Conservation (phyloP, 2,888 invertebrate genomes). For the Drosophila kuntzei region DNA sequence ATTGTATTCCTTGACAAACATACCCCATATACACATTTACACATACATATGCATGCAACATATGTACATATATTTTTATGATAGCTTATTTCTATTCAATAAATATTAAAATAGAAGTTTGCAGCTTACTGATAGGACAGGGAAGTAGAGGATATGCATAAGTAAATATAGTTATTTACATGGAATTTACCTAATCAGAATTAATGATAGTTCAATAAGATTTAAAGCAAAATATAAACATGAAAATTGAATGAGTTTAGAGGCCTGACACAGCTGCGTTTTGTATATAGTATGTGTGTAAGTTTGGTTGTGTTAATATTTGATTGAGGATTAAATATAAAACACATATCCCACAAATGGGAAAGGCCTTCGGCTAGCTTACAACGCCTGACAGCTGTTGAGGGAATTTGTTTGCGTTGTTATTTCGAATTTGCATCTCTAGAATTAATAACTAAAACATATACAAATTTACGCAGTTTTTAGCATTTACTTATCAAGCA, state of each 20-base stretch:
- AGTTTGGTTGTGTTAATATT: conserved; percentile 55
- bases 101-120: conserved; percentile 50
- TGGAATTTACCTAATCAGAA: conserved; percentile 44
- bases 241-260: conserved; percentile 19
- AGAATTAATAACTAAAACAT: conserved; percentile 12
- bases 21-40: neutral
- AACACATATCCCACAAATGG: conserved; percentile 30
- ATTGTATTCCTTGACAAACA: neutral
- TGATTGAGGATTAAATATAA: conserved; percentile 60
- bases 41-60: too few relatives aligned
- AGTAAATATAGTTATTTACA: conserved; percentile 24
- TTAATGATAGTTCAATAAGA: conserved; percentile 44
- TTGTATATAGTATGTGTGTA: conserved; percentile 5
- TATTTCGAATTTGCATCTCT: conserved; percentile 6
- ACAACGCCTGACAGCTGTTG: neutral
- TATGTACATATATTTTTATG: conserved; percentile 22
- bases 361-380: conserved; percentile 7
- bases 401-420: conserved; percentile 10
- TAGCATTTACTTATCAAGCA: neutral
- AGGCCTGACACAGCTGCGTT: neutral
- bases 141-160: conserved; percentile 20
- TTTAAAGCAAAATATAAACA: conserved; percentile 13
- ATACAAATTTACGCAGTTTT: conserved; percentile 14
- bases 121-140: conserved; percentile 29
- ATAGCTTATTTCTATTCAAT: conserved; percentile 46